phyloP scores from a whole-genome alignment of 2,888 invertebrate genomes.

The Leucophenga maculata region DNA sequence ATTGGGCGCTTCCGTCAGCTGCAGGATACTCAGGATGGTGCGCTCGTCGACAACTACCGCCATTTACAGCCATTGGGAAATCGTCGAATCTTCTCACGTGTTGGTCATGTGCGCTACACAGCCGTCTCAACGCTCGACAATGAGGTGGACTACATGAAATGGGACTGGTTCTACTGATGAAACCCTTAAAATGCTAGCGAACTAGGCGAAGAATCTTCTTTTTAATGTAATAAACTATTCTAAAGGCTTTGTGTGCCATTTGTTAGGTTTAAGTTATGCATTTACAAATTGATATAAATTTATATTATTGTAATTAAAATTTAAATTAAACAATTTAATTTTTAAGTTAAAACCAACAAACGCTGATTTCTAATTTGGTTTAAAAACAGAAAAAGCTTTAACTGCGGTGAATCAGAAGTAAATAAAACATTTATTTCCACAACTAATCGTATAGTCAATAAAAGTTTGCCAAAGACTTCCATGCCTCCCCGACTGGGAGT shows the following conservation, averaged over 20 bases:
- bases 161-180: conserved; percentile 76
- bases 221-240: conserved; percentile 34
- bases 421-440: too few relatives aligned
- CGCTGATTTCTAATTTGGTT: too few relatives aligned
- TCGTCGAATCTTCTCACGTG: conserved; percentile 79
- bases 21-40: conserved; percentile 76
- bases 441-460: too few relatives aligned
- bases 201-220: conserved; percentile 45
- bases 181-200: too few relatives aligned
- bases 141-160: conserved; percentile 75
- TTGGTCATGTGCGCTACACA: conserved; percentile 75
- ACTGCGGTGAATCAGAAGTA: too few relatives aligned
- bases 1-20: conserved; percentile 73
- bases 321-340: not conserved
- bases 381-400: too few relatives aligned
- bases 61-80: conserved; percentile 79
- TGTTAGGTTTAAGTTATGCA: not conserved
- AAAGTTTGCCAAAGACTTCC: too few relatives aligned
- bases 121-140: conserved; percentile 66
- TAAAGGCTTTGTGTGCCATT: conserved; percentile 11
- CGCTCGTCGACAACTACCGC: conserved; percentile 81
- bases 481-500: too few relatives aligned
- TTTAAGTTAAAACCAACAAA: conserved; percentile 28
- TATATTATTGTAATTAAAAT: not conserved
- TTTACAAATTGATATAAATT: not conserved